Percentiles rank a stretch among this genome's conserved stretches.
Conservation (phyloP, 1,140 invertebrate species). For the Euborellia annulipes region DNA sequence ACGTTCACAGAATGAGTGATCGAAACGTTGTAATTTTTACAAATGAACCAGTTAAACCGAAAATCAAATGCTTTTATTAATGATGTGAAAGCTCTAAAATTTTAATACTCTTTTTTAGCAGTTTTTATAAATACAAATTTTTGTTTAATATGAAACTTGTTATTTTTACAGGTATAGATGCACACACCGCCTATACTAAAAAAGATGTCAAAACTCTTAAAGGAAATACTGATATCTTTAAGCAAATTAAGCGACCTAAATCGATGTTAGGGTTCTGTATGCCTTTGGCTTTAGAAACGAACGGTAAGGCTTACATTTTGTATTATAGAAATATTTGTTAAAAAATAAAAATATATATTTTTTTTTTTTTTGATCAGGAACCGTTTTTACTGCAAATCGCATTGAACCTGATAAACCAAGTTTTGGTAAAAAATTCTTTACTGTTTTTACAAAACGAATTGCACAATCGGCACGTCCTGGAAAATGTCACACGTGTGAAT, state of each 20-base stretch:
- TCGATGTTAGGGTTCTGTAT: slow-evolving; percentile 60
- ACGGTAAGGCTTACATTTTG: slow-evolving; percentile 46
- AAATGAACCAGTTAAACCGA: too few species aligned
- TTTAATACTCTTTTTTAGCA: too few species aligned
- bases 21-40: too few species aligned
- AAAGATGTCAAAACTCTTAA: slow-evolving; percentile 47
- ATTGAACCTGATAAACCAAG: slow-evolving; percentile 31
- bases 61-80: too few species aligned
- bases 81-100: too few species aligned
- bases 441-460: slow-evolving; percentile 50
- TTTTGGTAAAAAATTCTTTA: slow-evolving; percentile 46
- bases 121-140: too few species aligned
- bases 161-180: slow-evolving; percentile 46
- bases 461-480: slow-evolving; percentile 41
- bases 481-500: slow-evolving; percentile 55
- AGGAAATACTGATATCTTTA: slow-evolving; percentile 47
- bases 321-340: too few species aligned
- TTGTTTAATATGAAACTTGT: too few species aligned
- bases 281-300: slow-evolving; percentile 62
- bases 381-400: slow-evolving; percentile 45
- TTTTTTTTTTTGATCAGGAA: slow-evolving; percentile 28
- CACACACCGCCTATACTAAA: slow-evolving; percentile 52
- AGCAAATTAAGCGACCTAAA: slow-evolving; percentile 56
- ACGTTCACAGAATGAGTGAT: too few species aligned
- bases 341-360: slow-evolving; percentile 6